A percentile compares a stretch with the other conserved stretches of the same genome.
phyloP scores from a whole-genome alignment of 1,140 invertebrate genomes.

The Drosophila setifemur region DNA sequence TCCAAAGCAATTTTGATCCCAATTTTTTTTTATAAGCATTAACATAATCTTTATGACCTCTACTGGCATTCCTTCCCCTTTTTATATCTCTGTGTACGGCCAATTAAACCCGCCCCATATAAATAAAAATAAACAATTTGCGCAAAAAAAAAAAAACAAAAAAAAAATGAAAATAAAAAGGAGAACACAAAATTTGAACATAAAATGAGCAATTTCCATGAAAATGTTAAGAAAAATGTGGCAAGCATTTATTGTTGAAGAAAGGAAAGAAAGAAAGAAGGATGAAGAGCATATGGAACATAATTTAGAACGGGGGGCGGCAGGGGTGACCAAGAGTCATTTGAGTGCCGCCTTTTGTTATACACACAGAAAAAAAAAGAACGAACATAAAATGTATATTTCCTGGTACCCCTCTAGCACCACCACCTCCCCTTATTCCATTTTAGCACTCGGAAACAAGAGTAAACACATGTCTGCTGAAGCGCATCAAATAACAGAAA shows the following conservation, averaged over 20 bases:
- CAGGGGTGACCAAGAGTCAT: constrained; percentile 50
- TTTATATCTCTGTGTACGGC: constrained; percentile 36
- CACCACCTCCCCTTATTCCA: not conserved
- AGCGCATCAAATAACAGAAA: constrained; percentile 52
- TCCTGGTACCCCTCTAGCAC: not conserved
- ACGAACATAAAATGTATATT: constrained; percentile 36
- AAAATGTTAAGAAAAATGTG: constrained; percentile 73
- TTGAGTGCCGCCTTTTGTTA: constrained; percentile 66
- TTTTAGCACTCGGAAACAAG: constrained; percentile 46
- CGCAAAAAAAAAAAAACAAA: constrained; percentile 30
- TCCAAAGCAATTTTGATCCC: constrained; percentile 22
- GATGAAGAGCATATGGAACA: constrained; percentile 42
- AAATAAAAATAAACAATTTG: constrained; percentile 76
- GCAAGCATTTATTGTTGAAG: constrained; percentile 61
- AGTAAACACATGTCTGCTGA: constrained; percentile 73
- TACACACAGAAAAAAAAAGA: constrained; percentile 36
- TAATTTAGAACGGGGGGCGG: constrained; percentile 56
- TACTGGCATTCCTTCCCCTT: constrained; percentile 9
- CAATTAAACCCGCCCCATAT: constrained; percentile 71
- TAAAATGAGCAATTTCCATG: constrained; percentile 75
- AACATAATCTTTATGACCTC: constrained; percentile 48
- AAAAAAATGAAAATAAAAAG: not conserved
- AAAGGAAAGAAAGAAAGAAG: not conserved
- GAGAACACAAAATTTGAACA: constrained; percentile 41
- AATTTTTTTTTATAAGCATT: constrained; percentile 33